Base-by-base conservation (phyloP, 2,113 vertebrate genomes). In the Myrmecophaga tridactyla region DNA sequence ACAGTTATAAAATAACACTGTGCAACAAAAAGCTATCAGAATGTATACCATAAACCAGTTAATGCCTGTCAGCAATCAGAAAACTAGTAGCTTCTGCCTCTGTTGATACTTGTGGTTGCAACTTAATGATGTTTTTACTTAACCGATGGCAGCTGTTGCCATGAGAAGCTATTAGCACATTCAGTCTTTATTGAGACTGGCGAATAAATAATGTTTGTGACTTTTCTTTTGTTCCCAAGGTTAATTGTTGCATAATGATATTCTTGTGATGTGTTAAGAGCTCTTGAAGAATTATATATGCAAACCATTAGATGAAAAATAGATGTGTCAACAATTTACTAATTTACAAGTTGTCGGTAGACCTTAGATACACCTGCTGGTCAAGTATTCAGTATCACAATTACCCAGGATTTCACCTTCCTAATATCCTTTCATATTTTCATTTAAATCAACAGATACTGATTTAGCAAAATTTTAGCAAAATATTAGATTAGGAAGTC, bases 201-300 rank as follows among this genome's bases (percentile, higher is more conserved):
- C 86, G 93, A 89, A 91, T 97, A 97, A 97, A 96, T 96, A 96
- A 97, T 80, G 63, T 78, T 90, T 70, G 39, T 83, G 90, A 94
- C 82, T 97, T 96, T 62, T 96, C 73, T 90, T 97, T 96, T 97
- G 89, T 96, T 97, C 86, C 86, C 77, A 96, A 96, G 92, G 95
- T 96, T 96, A 96, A 96, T 96, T 96, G 86, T 80, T 96, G 75
- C 92, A 94, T 96, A 97, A 89, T 83, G 95, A 95, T 92, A 94
- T 92, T 94, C 75, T 88, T 86, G 36, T 95, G 87, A 92, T 92
- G 46, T 89, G 41, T 85, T 92, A 90, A 94, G 77, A 92, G 76
- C 39, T 92, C 84, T 69, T 14, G 34, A 86, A 90, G 82, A 96
- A 96, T 95, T 95, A 77, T 80, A 94, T 77, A 82, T 83, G 76